phyloP scores from a whole-genome alignment of 1,140 invertebrate genomes.

The Eumaeus atala region DNA sequence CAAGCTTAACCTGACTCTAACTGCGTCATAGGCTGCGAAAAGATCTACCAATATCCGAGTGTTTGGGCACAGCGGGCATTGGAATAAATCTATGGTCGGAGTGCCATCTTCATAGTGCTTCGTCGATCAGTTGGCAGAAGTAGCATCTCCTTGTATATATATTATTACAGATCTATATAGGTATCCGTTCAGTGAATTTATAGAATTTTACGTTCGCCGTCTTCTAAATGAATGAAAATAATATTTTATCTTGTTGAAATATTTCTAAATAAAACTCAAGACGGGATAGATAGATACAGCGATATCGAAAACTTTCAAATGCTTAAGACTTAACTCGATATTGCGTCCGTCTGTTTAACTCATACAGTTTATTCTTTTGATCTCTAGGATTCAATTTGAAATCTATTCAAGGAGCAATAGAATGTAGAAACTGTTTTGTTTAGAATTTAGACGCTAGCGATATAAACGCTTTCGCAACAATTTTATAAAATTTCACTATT shows the following conservation, averaged over 20 bases:
- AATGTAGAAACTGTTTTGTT: constrained; percentile 14
- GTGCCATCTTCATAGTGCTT: no score
- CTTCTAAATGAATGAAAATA: no score
- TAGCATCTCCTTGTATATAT: no score
- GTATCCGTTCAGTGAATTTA: no score
- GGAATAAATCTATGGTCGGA: no score
- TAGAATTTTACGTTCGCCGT: no score
- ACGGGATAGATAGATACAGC: neutral
- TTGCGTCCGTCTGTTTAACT: constrained; percentile 6
- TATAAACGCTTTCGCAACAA: neutral
- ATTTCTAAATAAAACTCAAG: neutral
- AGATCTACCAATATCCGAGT: no score
- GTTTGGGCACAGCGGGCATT: no score
- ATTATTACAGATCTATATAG: no score
- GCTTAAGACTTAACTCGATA: constrained; percentile 10
- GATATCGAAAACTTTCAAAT: neutral
- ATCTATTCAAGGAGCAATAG: constrained; percentile 10
- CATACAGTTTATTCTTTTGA: constrained; percentile 24
- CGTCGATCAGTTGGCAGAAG: no score
- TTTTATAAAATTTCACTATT: neutral
- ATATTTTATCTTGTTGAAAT: neutral
- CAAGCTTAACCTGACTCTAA: no score
- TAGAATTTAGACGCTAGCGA: constrained; percentile 10
- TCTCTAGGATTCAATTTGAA: constrained; percentile 8
- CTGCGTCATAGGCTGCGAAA: no score